Percentiles rank a stretch among this genome's conserved stretches.
Evolutionary conservation across 30 jellyfish, hydroid and myxozoan species (phyloP).

Genomic region (Chrysaora quinquecirrha): DNA sequence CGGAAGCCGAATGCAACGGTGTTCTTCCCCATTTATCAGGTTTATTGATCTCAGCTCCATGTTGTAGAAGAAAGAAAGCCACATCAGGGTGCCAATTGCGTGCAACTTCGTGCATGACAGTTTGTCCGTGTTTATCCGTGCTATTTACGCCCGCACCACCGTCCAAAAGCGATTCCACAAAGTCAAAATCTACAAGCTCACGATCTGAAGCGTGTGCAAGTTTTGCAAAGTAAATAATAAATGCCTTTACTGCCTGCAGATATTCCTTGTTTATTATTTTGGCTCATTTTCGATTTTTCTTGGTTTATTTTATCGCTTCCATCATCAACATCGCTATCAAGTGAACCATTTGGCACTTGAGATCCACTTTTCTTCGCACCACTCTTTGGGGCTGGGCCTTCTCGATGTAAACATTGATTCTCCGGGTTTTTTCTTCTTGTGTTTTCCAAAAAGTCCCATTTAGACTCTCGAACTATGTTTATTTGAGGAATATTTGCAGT

Average conservation of each 20-base stretch:
- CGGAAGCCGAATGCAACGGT: constrained; percentile 77
- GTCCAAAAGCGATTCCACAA: constrained; percentile 62
- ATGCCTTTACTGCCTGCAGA: constrained; percentile 77
- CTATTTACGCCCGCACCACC: constrained; percentile 83
- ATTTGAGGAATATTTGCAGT: constrained; percentile 10
- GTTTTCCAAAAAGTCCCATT: constrained; percentile 73
- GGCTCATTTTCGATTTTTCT: not conserved
- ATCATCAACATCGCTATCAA: constrained; percentile 71
- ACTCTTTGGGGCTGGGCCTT: constrained; percentile 79
- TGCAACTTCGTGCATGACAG: constrained; percentile 91
- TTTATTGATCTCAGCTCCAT: constrained; percentile 73
- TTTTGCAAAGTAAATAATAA: constrained; percentile 69
- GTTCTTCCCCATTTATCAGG: constrained; percentile 82
- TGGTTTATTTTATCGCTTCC: not conserved
- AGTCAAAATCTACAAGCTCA: constrained; percentile 78
- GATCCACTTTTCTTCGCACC: constrained; percentile 17
- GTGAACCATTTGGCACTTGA: constrained; percentile 43
- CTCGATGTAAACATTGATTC: constrained; percentile 65
- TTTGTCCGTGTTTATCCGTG: constrained; percentile 85
- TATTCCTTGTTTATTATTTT: constrained; percentile 5
- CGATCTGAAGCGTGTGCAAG: constrained; percentile 61
- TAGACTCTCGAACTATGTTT: constrained; percentile 18
- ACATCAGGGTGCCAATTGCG: constrained; percentile 97
- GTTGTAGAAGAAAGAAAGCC: constrained; percentile 74
- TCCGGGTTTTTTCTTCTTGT: constrained; percentile 76